A percentile compares a stretch with the other conserved stretches of the same genome.
phyloP scores from a whole-genome alignment of 2,888 invertebrate genomes.

The Mesopsocus fuscifrons region DNA sequence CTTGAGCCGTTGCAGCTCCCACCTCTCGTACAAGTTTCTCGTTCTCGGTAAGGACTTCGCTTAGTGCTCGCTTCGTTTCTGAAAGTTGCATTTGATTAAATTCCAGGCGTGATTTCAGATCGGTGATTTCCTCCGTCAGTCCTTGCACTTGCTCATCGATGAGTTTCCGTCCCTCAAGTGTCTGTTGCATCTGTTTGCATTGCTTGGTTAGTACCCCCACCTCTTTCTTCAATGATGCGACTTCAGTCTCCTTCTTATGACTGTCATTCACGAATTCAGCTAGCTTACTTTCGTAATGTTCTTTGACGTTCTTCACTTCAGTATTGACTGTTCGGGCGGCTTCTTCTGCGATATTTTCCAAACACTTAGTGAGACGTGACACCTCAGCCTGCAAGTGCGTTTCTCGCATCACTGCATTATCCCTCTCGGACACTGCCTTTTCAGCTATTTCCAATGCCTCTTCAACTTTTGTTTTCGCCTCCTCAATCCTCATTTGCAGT shows the following conservation, averaged over 20 bases:
- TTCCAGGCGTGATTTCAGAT: background rate
- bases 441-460: slow-evolving; percentile 4
- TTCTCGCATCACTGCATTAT: background rate
- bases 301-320: background rate
- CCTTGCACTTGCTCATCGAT: too few relatives aligned
- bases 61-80: background rate
- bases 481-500: background rate
- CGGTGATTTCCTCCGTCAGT: background rate
- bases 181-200: slow-evolving; percentile 2
- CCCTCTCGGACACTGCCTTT: slow-evolving; percentile 4
- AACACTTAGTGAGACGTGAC: background rate
- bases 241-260: background rate
- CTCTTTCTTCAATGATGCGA: background rate
- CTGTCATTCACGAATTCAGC: background rate
- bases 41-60: background rate
- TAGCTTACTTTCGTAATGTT: background rate
- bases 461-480: slow-evolving; percentile 7
- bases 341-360: slow-evolving; percentile 3
- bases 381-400: slow-evolving; percentile 2
- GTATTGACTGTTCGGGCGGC: background rate
- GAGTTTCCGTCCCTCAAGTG: background rate
- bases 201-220: background rate
- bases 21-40: background rate
- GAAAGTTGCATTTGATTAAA: background rate
- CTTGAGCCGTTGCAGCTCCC: background rate